Conservation (phyloP, 2,888 invertebrate genomes). For the Cephus pygmeus region DNA sequence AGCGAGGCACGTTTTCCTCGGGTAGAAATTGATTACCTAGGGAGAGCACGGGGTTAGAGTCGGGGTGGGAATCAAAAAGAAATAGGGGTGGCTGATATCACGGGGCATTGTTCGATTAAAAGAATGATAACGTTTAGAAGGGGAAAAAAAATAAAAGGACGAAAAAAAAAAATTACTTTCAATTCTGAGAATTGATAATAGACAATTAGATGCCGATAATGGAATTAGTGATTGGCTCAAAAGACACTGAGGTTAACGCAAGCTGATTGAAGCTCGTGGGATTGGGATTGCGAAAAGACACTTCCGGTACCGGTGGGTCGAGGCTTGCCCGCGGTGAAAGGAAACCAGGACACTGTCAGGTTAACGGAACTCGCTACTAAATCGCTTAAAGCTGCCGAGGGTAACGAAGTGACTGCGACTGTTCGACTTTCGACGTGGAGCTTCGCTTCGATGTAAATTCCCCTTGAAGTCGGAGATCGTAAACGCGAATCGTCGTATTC, state of each 20-base stretch:
- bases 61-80: neutral
- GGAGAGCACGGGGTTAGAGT: neutral
- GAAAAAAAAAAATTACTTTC: neutral
- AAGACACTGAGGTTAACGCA: neutral
- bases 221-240: neutral
- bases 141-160: neutral
- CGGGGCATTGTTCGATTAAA: neutral
- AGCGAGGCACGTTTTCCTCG: neutral
- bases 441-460: constrained; percentile 1
- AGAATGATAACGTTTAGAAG: neutral
- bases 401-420: neutral
- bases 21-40: neutral
- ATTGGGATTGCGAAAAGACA: neutral
- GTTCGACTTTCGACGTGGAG: neutral
- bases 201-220: neutral
- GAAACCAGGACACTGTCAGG: neutral
- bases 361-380: constrained; percentile 4
- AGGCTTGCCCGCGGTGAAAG: neutral
- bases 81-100: neutral
- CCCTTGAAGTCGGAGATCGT: neutral
- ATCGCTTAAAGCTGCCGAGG: constrained; percentile 2
- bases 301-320: neutral
- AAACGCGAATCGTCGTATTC: neutral
- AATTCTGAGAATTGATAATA: neutral
- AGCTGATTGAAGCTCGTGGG: neutral